These are phyloP conservation scores for Isurus oxyrinchus DNA, from an alignment of 2,113 vertebrate species.

Conservation along the genomic window DNA sequence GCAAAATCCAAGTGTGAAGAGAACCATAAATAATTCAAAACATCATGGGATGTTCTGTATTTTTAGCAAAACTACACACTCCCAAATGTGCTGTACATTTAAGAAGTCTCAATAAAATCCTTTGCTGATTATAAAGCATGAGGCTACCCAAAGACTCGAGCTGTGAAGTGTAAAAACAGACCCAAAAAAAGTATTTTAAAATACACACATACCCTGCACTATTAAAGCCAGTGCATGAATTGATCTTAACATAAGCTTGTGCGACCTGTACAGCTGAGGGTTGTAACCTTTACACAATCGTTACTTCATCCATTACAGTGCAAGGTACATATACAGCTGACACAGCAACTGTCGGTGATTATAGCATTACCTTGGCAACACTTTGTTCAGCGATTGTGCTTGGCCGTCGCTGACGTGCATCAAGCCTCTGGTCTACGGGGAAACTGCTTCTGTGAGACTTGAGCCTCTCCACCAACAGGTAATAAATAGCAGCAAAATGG, in stretches of 20 bases:
- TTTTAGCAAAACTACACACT: slow-evolving; percentile 17
- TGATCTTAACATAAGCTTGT: not conserved
- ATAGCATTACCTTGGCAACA: slow-evolving; percentile 76
- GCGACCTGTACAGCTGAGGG: too few relatives aligned
- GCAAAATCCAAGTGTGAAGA: slow-evolving; percentile 21
- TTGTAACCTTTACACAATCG: not conserved
- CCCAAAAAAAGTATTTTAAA: not conserved
- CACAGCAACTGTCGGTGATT: not conserved
- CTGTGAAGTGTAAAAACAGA: not conserved
- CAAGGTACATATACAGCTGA: not conserved
- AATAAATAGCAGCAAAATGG: slow-evolving; percentile 98
- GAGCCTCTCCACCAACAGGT: slow-evolving; percentile 89
- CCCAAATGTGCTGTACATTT: not conserved
- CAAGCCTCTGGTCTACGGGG: slow-evolving; percentile 85
- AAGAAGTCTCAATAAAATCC: not conserved
- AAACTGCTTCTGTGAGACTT: slow-evolving; percentile 94
- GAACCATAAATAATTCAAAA: slow-evolving; percentile 20
- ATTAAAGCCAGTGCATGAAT: not conserved
- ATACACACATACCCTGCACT: not conserved
- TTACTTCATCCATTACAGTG: not conserved
- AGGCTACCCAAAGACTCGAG: not conserved
- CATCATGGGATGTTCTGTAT: not conserved
- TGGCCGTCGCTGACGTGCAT: slow-evolving; percentile 83
- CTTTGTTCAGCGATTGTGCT: slow-evolving; percentile 91
- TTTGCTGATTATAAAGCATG: not conserved